These are phyloP conservation scores for Athripsodes cinereus DNA, from an alignment of 2,888 invertebrate genomes.

Conservation along the genomic window DNA sequence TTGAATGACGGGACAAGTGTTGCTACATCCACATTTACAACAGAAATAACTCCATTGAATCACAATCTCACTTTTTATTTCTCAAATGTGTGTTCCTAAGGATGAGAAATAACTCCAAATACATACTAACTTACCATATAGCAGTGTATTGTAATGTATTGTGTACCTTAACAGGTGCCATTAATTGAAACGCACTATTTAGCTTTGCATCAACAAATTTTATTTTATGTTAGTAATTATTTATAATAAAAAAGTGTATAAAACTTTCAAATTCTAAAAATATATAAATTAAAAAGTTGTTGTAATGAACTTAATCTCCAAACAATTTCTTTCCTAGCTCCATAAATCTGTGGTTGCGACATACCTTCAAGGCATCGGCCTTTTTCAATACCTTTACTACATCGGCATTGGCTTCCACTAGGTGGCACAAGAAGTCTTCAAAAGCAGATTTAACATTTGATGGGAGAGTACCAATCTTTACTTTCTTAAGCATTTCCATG, in stretches of 20 bases:
- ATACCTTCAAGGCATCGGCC: constrained; percentile 74
- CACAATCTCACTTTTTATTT: too few relatives aligned
- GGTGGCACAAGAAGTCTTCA: constrained; percentile 80
- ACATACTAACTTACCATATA: too few relatives aligned
- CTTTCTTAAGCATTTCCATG: constrained; percentile 72
- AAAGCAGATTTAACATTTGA: constrained; percentile 84
- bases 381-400: constrained; percentile 73
- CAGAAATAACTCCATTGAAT: background rate
- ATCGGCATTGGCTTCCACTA: constrained; percentile 73
- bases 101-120: too few relatives aligned
- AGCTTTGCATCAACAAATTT: background rate
- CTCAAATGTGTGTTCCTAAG: too few relatives aligned
- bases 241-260: constrained; percentile 19
- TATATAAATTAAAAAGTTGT: constrained; percentile 9
- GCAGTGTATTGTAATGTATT: too few relatives aligned
- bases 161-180: too few relatives aligned
- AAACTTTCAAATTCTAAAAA: background rate
- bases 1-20: background rate
- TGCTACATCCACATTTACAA: background rate
- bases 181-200: too few relatives aligned
- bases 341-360: constrained; percentile 83
- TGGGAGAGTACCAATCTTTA: constrained; percentile 74
- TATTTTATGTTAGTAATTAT: background rate
- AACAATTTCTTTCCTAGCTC: constrained; percentile 82
- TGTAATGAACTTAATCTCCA: constrained; percentile 58